phyloP scores from a whole-genome alignment of 2,113 vertebrate genomes.

The Crotalus helleri region DNA sequence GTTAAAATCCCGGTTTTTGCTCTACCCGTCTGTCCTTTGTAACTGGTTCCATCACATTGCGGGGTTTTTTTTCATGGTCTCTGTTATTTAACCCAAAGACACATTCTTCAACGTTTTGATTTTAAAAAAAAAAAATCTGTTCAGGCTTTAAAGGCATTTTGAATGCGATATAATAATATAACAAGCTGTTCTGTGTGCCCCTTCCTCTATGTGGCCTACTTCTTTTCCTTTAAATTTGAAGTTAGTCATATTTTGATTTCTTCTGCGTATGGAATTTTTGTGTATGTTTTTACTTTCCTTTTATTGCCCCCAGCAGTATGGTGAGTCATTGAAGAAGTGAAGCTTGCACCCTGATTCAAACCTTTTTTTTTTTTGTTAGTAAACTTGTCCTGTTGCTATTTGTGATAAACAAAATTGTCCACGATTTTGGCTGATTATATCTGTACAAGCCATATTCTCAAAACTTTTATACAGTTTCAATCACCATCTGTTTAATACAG shows the following conservation, averaged over 20 bases:
- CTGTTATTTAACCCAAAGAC: not conserved
- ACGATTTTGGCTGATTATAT: not conserved
- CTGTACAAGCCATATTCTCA: not conserved
- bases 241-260: not conserved
- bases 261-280: not conserved
- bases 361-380: not conserved
- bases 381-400: not conserved
- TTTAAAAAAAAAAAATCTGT: not conserved
- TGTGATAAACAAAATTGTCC: not conserved
- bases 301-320: not conserved
- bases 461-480: not conserved
- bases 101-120: not conserved
- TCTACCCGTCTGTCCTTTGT: not conserved
- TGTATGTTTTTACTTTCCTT: not conserved
- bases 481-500: not conserved
- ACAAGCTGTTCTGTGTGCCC: not conserved
- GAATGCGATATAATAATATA: not conserved
- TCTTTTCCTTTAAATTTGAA: not conserved
- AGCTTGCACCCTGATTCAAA: not conserved
- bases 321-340: not conserved
- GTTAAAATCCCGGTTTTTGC: not conserved
- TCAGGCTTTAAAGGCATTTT: not conserved
- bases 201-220: not conserved
- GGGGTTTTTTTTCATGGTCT: not conserved
- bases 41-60: not conserved